Evolutionary conservation across 2,797 vertebrate species (phyloP), one percentile per base, ranked within the genome.

Genomic region (Aulostomus chinensis): DNA sequence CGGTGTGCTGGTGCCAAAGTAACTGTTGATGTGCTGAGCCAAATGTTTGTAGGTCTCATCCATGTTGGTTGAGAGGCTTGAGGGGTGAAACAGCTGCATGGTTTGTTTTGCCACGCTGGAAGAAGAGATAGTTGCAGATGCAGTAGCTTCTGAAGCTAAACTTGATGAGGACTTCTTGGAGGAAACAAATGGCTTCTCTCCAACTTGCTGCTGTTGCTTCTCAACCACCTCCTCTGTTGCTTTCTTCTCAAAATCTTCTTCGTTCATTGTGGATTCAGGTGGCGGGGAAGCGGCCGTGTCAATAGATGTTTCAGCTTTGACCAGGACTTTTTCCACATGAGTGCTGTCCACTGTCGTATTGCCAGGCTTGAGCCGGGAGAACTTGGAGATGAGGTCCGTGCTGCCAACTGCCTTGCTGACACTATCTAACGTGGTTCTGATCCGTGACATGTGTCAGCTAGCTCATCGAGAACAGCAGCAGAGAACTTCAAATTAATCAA

Each of bases 371-470:
- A 96, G 47, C 17, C 93, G 92, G 67, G 91, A 92, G 76, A 99
- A 92, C 62, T 89, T 94, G 69, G 94, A 91, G 72, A 97, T 83
- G 73, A 96, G 77, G 62, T 97, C 94, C 9, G 90, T 90, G 68
- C 92, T 93, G 69, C 94, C 92, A 39, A 99, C 91, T 47, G 91
- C 95, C 86, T 96, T 98, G 68, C 93, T 93, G 80, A 98, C 92
- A 49, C 91, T 94, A 74, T 95, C 92, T 18, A 97, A 84, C 59
- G 96, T 96, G 72, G 61, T 94, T 91, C 91, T 95, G 86, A 97
- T 93, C 61, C 94, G 94, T 60, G 95, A 98, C 95, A 96, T 97
- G 90, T 69, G 91, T 91, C 61, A 74, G 73, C 54, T 83, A 55
- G 78, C 62, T 85, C 56, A 31, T 41, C 25, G 13, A 4, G 38